Evolutionary conservation across 1,140 invertebrate species (phyloP).

Genomic region (Laodelphax striatellus): DNA sequence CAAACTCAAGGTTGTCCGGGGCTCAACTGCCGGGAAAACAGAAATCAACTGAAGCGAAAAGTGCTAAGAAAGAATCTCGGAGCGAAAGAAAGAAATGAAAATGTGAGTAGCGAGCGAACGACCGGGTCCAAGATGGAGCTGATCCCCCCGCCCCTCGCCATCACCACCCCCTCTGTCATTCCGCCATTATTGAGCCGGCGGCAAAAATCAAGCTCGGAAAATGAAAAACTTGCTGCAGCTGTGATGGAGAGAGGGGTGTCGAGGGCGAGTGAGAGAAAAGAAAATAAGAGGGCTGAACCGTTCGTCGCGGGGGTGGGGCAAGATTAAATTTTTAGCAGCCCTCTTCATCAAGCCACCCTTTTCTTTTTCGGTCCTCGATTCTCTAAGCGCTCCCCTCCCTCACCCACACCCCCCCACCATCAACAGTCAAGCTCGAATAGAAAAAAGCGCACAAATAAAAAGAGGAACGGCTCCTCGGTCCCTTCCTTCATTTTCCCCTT

Average conservation of each 20-base stretch:
- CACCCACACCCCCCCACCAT: background rate
- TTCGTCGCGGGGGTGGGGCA: slow-evolving; percentile 1
- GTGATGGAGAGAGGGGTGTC: background rate
- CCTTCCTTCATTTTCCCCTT: slow-evolving; percentile 10
- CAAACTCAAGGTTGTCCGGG: too few relatives aligned
- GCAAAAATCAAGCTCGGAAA: slow-evolving; percentile 11
- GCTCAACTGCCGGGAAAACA: too few relatives aligned
- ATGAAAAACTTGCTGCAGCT: slow-evolving; percentile 3
- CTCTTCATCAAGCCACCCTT: slow-evolving; percentile 17
- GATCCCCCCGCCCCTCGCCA: too few relatives aligned
- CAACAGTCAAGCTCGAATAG: too few relatives aligned
- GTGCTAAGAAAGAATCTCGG: too few relatives aligned
- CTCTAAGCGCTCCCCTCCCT: slow-evolving; percentile 2
- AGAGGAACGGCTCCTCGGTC: too few relatives aligned
- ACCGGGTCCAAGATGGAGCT: background rate
- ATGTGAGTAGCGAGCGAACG: background rate
- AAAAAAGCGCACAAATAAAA: too few relatives aligned
- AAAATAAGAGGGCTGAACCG: slow-evolving; percentile 16
- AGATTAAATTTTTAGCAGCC: slow-evolving; percentile 21
- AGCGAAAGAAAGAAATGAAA: too few relatives aligned
- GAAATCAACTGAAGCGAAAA: too few relatives aligned
- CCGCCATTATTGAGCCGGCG: slow-evolving; percentile 7
- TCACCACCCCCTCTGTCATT: too few relatives aligned
- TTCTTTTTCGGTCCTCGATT: slow-evolving; percentile 3
- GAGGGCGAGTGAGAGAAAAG: slow-evolving; percentile 16